phyloP scores from a whole-genome alignment of 2,797 vertebrate genomes.

The Myioborus melanocephalus region DNA sequence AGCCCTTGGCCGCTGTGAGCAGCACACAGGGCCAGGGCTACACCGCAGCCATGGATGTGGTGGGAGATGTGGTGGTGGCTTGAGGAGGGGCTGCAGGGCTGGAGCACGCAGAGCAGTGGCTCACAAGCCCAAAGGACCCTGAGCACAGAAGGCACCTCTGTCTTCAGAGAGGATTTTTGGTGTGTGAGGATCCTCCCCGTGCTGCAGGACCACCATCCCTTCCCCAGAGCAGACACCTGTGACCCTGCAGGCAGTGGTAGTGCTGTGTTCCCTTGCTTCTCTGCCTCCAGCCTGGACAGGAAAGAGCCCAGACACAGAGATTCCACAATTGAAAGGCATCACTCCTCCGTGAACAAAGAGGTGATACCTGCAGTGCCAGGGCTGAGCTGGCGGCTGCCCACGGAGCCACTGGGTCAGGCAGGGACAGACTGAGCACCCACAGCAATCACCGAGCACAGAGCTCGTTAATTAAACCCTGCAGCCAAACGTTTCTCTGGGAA shows the following conservation, averaged over 20 bases:
- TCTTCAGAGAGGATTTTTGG: not conserved
- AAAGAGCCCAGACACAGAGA: not conserved
- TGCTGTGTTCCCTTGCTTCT: not conserved
- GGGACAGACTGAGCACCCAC: not conserved
- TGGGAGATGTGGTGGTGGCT: not conserved
- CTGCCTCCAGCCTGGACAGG: not conserved
- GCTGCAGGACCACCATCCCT: not conserved
- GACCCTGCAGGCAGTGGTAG: not conserved
- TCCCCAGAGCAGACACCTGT: not conserved
- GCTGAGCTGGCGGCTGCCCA: not conserved
- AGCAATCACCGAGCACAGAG: rapidly evolving
- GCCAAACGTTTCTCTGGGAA: not conserved
- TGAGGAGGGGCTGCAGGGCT: not conserved
- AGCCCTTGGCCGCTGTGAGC: not conserved
- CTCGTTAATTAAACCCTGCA: not conserved
- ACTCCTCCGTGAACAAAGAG: rapidly evolving
- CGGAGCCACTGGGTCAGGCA: not conserved
- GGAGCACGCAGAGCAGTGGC: not conserved
- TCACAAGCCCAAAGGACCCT: not conserved
- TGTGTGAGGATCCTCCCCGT: not conserved
- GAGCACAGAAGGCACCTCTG: not conserved
- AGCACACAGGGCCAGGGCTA: not conserved
- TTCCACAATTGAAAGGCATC: not conserved
- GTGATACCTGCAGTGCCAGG: not conserved
- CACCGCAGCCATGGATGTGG: not conserved